Evolutionary conservation across 2,797 vertebrate genomes (phyloP).

Genomic region (Darevskia nairensis): DNA sequence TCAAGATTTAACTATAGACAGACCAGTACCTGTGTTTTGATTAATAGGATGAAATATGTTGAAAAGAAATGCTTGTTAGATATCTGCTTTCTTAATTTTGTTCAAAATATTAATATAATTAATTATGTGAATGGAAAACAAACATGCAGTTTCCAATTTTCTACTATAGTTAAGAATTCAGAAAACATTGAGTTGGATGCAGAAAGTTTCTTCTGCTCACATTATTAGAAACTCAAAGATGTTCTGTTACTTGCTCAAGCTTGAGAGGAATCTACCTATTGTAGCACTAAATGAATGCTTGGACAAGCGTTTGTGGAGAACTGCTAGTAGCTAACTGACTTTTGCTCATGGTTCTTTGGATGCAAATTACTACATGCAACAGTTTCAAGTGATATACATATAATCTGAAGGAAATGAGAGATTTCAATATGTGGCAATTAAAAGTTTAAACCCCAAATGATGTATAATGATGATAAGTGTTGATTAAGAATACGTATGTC

Average conservation of each 20-base stretch:
- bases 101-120: neutral
- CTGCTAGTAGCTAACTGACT: neutral
- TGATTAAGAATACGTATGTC: neutral
- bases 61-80: neutral
- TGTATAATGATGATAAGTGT: neutral
- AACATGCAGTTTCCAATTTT: neutral
- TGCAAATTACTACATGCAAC: neutral
- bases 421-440: constrained; percentile 5
- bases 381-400: neutral
- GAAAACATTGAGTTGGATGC: neutral
- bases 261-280: neutral
- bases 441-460: neutral
- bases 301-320: neutral
- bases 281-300: neutral
- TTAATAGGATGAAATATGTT: neutral
- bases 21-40: neutral
- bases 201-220: neutral
- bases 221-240: neutral
- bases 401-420: neutral
- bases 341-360: neutral
- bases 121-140: neutral
- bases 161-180: neutral
- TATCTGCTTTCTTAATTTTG: neutral
- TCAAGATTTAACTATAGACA: neutral
- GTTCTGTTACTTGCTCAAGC: neutral